Percentiles rank a stretch among this genome's conserved stretches.
These are phyloP conservation scores for Drosophila nebulosa DNA, from an alignment of 1,140 invertebrate species.

Conservation along the genomic window DNA sequence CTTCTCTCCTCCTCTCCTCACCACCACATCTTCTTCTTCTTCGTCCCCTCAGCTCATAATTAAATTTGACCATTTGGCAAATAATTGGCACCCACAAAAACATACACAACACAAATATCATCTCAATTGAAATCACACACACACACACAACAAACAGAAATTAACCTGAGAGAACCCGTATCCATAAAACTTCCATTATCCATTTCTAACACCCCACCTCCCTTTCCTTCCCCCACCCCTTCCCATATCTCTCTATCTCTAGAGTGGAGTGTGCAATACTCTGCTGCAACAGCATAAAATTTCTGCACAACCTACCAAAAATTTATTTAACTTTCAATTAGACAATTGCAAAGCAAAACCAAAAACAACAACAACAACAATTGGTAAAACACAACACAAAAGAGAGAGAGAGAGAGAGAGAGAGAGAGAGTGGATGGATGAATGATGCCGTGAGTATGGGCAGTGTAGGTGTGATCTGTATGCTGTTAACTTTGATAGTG, in stretches of 20 bases:
- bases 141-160: constrained; percentile 48
- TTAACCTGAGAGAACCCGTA: constrained; percentile 32
- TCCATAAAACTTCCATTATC: not conserved
- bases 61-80: constrained; percentile 42
- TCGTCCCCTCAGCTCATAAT: no score
- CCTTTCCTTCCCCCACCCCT: not conserved
- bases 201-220: no score
- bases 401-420: no score
- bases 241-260: no score
- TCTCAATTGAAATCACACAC: not conserved
- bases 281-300: constrained; percentile 68
- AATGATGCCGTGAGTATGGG: not conserved
- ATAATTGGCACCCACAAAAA: constrained; percentile 32
- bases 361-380: constrained; percentile 15
- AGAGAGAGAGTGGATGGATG: no score
- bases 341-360: constrained; percentile 61
- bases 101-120: not conserved
- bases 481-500: not conserved
- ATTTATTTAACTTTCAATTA: constrained; percentile 75
- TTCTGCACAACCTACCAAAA: constrained; percentile 63
- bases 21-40: no score
- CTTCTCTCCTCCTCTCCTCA: no score
- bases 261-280: constrained; percentile 4
- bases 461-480: no score
- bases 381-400: not conserved